A percentile compares a stretch with the other conserved stretches of the same genome.
These are phyloP conservation scores for Scylla paramamosain DNA, from an alignment of 1,140 invertebrate genomes.

Conservation along the genomic window DNA sequence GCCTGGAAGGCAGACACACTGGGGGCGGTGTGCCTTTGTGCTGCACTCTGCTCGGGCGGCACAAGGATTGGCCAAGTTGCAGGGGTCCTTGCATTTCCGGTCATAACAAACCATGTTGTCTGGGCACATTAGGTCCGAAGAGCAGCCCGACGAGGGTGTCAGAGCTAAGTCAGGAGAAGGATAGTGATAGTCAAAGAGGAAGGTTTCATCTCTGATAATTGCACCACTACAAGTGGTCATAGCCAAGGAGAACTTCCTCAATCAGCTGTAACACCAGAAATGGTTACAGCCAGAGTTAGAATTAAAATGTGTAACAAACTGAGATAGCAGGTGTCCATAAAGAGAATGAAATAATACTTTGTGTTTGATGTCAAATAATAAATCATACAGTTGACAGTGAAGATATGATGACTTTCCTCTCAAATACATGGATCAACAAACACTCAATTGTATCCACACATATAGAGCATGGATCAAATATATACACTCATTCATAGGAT, in stretches of 20 bases:
- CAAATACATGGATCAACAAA: not conserved
- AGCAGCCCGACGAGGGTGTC: constrained; percentile 75
- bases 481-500: not conserved
- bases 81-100: constrained; percentile 78
- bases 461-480: not conserved
- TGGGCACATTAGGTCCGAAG: constrained; percentile 78
- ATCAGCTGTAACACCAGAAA: not conserved
- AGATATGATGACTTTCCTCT: not conserved
- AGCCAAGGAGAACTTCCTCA: not conserved
- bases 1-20: constrained; percentile 79
- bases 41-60: constrained; percentile 79
- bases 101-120: constrained; percentile 78
- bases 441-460: not conserved
- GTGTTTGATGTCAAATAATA: no score
- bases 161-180: constrained; percentile 63
- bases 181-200: constrained; percentile 46
- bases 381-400: not conserved
- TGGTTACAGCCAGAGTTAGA: not conserved
- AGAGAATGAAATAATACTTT: not conserved
- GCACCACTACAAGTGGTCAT: not conserved
- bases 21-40: constrained; percentile 78
- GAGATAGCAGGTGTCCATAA: not conserved
- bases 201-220: not conserved
- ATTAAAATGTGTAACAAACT: not conserved
- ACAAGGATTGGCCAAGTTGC: constrained; percentile 78